These are phyloP conservation scores for Phalanger gymnotis DNA, from an alignment of 2,797 vertebrate species.

Conservation along the genomic window DNA sequence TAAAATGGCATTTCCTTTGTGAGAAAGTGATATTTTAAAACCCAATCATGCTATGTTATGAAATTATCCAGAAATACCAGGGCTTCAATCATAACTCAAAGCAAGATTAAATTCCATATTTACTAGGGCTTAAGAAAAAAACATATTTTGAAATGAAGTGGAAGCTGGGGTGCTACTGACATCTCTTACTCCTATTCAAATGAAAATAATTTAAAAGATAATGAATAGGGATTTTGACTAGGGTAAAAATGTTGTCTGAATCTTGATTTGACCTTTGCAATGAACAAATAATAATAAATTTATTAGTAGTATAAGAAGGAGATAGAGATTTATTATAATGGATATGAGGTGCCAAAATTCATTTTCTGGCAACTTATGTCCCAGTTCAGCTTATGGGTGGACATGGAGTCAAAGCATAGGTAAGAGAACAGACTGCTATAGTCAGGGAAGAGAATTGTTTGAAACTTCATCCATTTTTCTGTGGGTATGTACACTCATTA, in stretches of 20 bases:
- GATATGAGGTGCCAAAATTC: neutral
- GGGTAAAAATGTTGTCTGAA: neutral
- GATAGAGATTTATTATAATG: neutral
- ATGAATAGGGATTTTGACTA: neutral
- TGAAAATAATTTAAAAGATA: too few relatives aligned
- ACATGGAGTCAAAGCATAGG: neutral
- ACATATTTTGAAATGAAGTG: conserved; percentile 32
- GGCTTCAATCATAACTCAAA: neutral
- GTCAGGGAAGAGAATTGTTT: conserved; percentile 1
- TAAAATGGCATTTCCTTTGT: conserved; percentile 27
- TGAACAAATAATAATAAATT: neutral
- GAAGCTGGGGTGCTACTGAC: neutral
- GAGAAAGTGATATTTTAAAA: neutral
- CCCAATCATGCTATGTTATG: neutral
- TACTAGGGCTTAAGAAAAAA: neutral
- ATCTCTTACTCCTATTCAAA: neutral
- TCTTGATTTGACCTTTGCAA: neutral
- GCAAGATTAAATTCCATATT: neutral
- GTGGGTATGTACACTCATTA: conserved; percentile 39
- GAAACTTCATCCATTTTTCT: conserved; percentile 29
- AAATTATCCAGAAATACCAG: neutral
- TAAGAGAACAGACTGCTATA: neutral
- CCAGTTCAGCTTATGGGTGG: neutral
- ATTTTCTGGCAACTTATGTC: conserved; percentile 9
- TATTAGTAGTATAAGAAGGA: neutral